These are phyloP conservation scores for Phalacrocorax brasilianus DNA, from an alignment of 2,113 vertebrate species.

Conservation along the genomic window DNA sequence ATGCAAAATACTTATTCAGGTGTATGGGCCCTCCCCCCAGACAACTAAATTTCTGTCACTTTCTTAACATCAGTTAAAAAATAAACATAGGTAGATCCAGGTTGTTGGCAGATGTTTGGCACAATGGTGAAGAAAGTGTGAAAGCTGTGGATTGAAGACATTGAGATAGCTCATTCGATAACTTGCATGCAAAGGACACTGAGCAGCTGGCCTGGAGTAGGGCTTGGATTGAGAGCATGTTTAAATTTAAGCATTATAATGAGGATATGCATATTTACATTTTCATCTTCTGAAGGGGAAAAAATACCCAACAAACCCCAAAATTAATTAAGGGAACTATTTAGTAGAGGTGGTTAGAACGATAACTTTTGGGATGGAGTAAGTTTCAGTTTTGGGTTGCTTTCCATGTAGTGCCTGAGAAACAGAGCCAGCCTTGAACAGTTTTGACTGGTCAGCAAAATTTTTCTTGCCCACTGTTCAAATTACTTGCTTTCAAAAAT, in stretches of 20 bases:
- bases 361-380: background rate
- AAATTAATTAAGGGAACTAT: background rate
- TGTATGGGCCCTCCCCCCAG: background rate
- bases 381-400: background rate
- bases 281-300: background rate
- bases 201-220: background rate
- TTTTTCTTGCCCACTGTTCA: background rate
- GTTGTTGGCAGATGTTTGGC: background rate
- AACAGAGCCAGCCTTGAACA: background rate
- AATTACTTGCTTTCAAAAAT: background rate
- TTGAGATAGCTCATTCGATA: accelerated
- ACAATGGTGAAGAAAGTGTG: background rate
- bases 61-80: background rate
- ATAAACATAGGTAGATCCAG: background rate
- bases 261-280: background rate
- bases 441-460: background rate
- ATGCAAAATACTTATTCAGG: background rate
- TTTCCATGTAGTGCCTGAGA: background rate
- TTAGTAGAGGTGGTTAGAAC: background rate
- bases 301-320: background rate
- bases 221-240: background rate
- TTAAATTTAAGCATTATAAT: background rate
- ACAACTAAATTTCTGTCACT: background rate
- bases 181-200: background rate
- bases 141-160: background rate